phyloP scores from a whole-genome alignment of 2,113 vertebrate genomes.

The Trachemys scripta region DNA sequence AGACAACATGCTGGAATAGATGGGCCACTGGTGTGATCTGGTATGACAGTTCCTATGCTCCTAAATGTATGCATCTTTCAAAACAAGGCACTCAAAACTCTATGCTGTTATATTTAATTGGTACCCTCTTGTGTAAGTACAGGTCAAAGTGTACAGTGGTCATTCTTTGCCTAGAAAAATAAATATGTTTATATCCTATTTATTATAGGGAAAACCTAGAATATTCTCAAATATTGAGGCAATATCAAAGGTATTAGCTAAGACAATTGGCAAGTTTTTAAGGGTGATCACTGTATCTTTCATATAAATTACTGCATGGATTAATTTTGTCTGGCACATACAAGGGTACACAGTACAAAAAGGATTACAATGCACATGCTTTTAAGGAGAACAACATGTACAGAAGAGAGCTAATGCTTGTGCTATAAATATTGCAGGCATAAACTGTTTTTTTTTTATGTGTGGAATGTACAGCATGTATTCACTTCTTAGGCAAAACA shows the following conservation, averaged over 20 bases:
- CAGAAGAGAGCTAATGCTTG: not conserved
- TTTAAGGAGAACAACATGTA: not conserved
- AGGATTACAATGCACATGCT: fast-evolving
- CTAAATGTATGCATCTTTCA: not conserved
- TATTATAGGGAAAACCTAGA: not conserved
- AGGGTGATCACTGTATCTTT: not conserved
- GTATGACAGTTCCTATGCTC: not conserved
- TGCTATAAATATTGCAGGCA: fast-evolving
- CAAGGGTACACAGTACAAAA: not conserved
- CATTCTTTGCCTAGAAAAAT: not conserved
- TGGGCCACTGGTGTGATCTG: not conserved
- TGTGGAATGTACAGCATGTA: not conserved
- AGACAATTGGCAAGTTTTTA: not conserved
- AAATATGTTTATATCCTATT: not conserved
- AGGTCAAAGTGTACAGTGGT: not conserved
- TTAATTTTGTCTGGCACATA: not conserved
- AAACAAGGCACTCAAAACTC: not conserved
- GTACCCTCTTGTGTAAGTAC: not conserved
- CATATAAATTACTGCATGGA: not conserved
- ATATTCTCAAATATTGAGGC: not conserved
- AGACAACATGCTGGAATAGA: not conserved
- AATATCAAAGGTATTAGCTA: not conserved
- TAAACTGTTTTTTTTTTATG: not conserved
- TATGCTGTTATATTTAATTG: not conserved
- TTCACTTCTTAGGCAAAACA: not conserved